Base-by-base conservation (phyloP, 2,113 vertebrate genomes). In the Drymodes brunneopygia region DNA sequence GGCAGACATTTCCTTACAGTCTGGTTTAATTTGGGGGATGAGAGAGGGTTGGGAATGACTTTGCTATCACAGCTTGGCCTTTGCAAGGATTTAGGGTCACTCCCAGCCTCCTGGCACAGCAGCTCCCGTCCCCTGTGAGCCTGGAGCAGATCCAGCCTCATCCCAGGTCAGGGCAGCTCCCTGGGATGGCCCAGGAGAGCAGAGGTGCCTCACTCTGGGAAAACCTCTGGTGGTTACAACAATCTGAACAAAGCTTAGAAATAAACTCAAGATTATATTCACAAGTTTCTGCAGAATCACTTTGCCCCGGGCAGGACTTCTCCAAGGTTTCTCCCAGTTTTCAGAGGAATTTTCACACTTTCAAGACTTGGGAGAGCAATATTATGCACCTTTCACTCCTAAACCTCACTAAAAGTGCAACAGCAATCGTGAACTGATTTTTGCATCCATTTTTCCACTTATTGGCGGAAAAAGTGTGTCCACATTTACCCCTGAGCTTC, bases 41-140 rank as follows among this genome's bases (percentile, higher is more conserved):
- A n/a, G 23, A 51, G 31, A 40, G 21, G 8, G 8, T 5, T 5
- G 13, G 36, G 72, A 78, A 58, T 4, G 5, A 21, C 7, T 85
- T 50, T 45, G 12, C 10, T 67, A 9, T 25, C 4, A 1, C 31
- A 64, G 53, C 7, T 67, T 78, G 33, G 38, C 17, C 23, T 80
- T 64, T 80, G 29, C 7, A 78, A 72, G 35, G 27, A 28, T 29
- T 82, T 23, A 8, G 27, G 51, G 7, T 66, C 22, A 3, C 15
- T 73, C 47, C 42, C 62, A 56, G 28, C 20, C 42, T 57, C 9
- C 4, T 2, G 11, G 7, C 11, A 3, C n/a, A 50, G 45, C 50
- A 88, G 20, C 15, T 67, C 19, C 53, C 2, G 0, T 12, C 33
- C 15, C 12, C 4, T 36, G 24, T 0, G 0, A 58, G 60, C 42